A percentile compares a stretch with the other conserved stretches of the same genome.
Conservation (phyloP, 2,888 invertebrate genomes). For the Harpalus rufipes region DNA sequence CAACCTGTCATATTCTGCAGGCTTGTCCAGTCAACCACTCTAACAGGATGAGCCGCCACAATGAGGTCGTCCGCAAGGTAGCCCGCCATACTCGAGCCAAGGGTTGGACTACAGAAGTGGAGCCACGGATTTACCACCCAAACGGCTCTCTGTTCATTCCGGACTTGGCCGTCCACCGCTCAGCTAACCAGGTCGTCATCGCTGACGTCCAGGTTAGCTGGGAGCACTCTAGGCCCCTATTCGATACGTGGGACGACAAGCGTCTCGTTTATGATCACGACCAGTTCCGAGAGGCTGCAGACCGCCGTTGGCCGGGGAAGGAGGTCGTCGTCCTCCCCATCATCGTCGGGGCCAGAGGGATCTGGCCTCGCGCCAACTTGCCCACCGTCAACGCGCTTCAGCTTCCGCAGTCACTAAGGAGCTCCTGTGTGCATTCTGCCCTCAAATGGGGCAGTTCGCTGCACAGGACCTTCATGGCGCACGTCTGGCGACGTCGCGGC, state of each 20-base stretch:
- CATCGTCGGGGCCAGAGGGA: slow-evolving; percentile 7
- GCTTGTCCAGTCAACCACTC: neutral
- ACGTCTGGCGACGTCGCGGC: neutral
- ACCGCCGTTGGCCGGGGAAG: slow-evolving; percentile 6
- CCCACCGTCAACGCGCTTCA: neutral
- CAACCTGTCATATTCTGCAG: neutral
- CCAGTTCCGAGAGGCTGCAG: slow-evolving; percentile 8
- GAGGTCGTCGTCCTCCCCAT: neutral
- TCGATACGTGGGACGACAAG: neutral
- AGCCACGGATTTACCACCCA: neutral
- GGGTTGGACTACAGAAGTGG: neutral
- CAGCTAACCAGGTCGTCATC: neutral
- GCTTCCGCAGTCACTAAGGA: neutral
- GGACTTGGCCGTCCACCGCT: neutral
- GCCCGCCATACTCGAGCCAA: neutral
- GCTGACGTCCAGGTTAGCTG: neutral
- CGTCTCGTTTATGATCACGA: neutral
- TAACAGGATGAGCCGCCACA: neutral
- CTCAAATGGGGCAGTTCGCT: neutral
- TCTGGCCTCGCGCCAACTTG: slow-evolving; percentile 15
- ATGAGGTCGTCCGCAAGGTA: neutral
- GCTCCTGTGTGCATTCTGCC: slow-evolving; percentile 3
- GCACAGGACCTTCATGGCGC: neutral
- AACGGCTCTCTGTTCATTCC: neutral
- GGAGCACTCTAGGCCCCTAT: neutral